phyloP scores from a whole-genome alignment of 2,888 invertebrate genomes.

The Cerceris rybyensis region DNA sequence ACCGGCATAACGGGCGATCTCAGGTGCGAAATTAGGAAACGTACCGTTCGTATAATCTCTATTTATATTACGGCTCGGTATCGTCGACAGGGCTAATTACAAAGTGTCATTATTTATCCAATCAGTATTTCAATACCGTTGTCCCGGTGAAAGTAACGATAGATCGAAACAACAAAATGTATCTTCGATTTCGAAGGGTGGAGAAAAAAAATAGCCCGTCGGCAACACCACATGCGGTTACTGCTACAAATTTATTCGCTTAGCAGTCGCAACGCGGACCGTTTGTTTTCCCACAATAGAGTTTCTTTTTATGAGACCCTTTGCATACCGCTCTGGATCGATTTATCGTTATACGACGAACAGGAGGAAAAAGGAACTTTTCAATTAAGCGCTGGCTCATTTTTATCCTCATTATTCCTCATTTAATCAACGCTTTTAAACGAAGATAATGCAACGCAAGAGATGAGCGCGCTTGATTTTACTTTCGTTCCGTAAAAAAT shows the following conservation, averaged over 20 bases:
- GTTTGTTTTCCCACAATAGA: slow-evolving; percentile 1
- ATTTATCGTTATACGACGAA: neutral
- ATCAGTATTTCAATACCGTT: slow-evolving; percentile 4
- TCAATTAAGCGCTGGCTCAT: neutral
- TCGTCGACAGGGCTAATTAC: neutral
- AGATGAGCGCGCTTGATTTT: too few relatives aligned
- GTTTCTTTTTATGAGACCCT: slow-evolving; percentile 14
- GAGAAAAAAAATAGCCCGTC: neutral
- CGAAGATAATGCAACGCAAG: too few relatives aligned
- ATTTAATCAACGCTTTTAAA: too few relatives aligned
- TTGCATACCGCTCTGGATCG: slow-evolving; percentile 4
- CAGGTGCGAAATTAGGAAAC: slow-evolving; percentile 28
- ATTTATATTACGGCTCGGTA: neutral
- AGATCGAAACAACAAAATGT: neutral
- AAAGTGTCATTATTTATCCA: neutral
- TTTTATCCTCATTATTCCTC: too few relatives aligned
- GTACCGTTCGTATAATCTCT: neutral
- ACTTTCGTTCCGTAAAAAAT: too few relatives aligned
- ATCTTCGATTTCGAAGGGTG: neutral
- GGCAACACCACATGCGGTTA: neutral
- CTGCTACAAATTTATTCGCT: neutral
- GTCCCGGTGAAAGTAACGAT: neutral
- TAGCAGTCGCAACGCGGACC: neutral
- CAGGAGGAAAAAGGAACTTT: neutral
- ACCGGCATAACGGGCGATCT: slow-evolving; percentile 7